Conservation (phyloP, 2,797 vertebrate genomes). For the Oryzias dopingdopingensis region DNA sequence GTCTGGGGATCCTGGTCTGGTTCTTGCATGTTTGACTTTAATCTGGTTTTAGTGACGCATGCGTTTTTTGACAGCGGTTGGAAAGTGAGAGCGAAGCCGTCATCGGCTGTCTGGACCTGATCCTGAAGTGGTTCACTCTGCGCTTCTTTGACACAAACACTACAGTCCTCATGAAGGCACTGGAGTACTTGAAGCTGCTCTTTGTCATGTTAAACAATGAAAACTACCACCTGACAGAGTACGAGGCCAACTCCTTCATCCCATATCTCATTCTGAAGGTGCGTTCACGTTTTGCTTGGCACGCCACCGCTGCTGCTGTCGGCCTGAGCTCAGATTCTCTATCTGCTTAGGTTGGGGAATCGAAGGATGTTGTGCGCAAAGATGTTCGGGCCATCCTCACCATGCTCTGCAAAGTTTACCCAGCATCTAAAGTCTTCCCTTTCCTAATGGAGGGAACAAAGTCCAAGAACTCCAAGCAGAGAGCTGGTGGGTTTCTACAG, state of each 20-base stretch:
- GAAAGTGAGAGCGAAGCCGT: conserved; percentile 91
- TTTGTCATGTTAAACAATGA: conserved; percentile 88
- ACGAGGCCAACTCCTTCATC: conserved; percentile 93
- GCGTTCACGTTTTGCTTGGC: conserved; percentile 2
- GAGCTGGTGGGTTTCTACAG: conserved; percentile 80
- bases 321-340: background rate
- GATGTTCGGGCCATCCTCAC: conserved; percentile 92
- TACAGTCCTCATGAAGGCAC: conserved; percentile 93
- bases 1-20: conserved; percentile 54
- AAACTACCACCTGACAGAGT: conserved; percentile 92
- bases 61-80: conserved; percentile 79
- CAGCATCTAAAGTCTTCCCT: conserved; percentile 95
- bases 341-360: conserved; percentile 87
- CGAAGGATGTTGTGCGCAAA: conserved; percentile 94
- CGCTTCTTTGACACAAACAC: conserved; percentile 99
- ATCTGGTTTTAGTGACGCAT: background rate
- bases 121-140: conserved; percentile 96
- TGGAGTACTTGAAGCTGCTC: conserved; percentile 95
- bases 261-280: conserved; percentile 97
- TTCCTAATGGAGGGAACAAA: conserved; percentile 98
- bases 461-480: conserved; percentile 97
- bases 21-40: background rate
- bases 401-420: conserved; percentile 93
- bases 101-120: conserved; percentile 90
- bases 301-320: background rate